Evolutionary conservation across 23 tunicate species (phyloP), one percentile per base, ranked within the genome.

Genomic region (Trididemnum nubilum): DNA sequence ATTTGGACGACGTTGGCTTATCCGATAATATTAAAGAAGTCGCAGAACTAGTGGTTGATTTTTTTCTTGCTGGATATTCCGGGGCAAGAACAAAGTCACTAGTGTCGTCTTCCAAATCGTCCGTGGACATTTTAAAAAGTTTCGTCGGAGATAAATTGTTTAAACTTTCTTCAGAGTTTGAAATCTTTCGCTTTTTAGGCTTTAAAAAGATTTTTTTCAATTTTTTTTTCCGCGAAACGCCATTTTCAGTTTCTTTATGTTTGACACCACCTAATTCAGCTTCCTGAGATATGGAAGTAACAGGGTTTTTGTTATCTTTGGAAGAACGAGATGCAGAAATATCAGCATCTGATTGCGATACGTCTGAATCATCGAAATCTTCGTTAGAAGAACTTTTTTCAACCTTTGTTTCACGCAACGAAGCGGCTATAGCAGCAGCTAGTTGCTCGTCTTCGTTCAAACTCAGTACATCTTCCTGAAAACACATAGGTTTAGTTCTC

Each of bases 401-500:
- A 61, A 24, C 29, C 26, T 61, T 24, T 15, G 85, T 67, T 51
- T 91, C 97, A 3, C 44, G 29, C 65, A 91, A 49, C 3, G 97
- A 91, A 22, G 90, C 90, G 18, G 97, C 90, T 34, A 91, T 91
- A 1, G 97, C 97, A 12, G 97, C 97, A 0, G 90, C 90, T n/a
- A 91, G 29, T 69, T 91, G 97, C 4, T 69, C 60, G 33, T 91
- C 90, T 52, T 91, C 97, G 44, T 84, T 78, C 64, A 71, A 33
- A 36, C 77, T 81, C 1, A 81, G 29, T 27, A 91, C 40, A 60
- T 77, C 90, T 21, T 72, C 49, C 88, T 84, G 81, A 2, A 36
- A 78, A 50, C 12, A 18, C 57, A 49, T 12, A 49, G n/a, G n/a
- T n/a, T n/a, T n/a, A n/a, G n/a, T n/a, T n/a, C n/a, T n/a, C n/a